phyloP scores from a whole-genome alignment of 1,140 invertebrate genomes.

The Ephestia elutella region DNA sequence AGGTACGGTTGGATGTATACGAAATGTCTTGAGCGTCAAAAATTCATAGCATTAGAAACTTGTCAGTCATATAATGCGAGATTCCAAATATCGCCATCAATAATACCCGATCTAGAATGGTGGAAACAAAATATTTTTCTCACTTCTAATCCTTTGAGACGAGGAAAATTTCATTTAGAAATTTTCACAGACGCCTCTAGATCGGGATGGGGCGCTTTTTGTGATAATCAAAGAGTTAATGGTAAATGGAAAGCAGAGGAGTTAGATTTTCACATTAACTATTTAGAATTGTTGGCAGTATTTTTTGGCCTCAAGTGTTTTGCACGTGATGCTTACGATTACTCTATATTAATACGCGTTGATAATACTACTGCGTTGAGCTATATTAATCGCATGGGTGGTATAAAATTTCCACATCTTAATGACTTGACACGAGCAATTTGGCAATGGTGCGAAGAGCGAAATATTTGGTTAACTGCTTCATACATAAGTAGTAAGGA shows the following conservation, averaged over 20 bases:
- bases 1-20: background rate
- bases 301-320: conserved; percentile 47
- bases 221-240: conserved; percentile 21
- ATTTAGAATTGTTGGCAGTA: conserved; percentile 43
- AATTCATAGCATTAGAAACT: conserved; percentile 13
- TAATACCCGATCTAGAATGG: conserved; percentile 33
- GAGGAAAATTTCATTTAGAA: conserved; percentile 27
- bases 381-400: conserved; percentile 48
- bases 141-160: conserved; percentile 13
- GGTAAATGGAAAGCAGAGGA: conserved; percentile 38
- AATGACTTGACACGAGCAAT: conserved; percentile 32
- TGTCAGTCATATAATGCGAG: conserved; percentile 12
- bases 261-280: conserved; percentile 45
- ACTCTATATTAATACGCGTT: conserved; percentile 37
- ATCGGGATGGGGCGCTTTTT: conserved; percentile 45
- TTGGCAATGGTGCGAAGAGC: conserved; percentile 51
- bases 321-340: conserved; percentile 28
- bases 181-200: conserved; percentile 53
- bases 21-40: conserved; percentile 18
- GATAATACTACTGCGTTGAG: conserved; percentile 58
- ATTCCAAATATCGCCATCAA: conserved; percentile 9
- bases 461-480: conserved; percentile 39
- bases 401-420: conserved; percentile 37
- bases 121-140: conserved; percentile 32
- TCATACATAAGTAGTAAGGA: conserved; percentile 50